A percentile compares a stretch with the other conserved stretches of the same genome.
Evolutionary conservation across 2,113 vertebrate species (phyloP).

Genomic region (Oplegnathus fasciatus): DNA sequence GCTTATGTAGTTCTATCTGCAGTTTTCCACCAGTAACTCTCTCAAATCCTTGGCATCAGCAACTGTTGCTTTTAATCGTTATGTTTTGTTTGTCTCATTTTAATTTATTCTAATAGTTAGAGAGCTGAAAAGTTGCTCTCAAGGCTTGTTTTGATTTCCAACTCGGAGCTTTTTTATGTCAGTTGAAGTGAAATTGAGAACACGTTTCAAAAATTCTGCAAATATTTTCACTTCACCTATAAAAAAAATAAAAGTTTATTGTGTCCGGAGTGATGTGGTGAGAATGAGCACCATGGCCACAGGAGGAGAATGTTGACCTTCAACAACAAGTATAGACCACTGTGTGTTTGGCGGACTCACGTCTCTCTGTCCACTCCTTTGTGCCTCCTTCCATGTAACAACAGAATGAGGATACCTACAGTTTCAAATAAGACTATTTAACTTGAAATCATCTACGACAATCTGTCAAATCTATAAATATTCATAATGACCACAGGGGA

Average conservation of each 20-base stretch:
- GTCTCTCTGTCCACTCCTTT: background rate
- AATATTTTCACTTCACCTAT: background rate
- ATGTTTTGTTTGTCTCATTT: slow-evolving; percentile 15
- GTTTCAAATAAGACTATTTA: background rate
- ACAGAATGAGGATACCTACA: background rate
- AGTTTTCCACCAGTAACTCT: background rate
- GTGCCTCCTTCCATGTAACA: background rate
- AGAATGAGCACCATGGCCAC: background rate
- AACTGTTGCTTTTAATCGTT: background rate
- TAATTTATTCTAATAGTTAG: slow-evolving; percentile 20
- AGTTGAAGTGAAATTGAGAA: background rate
- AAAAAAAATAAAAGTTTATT: slow-evolving; percentile 1
- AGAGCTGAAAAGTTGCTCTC: slow-evolving; percentile 10
- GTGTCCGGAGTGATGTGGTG: background rate
- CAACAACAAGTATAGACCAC: background rate
- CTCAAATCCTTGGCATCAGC: background rate
- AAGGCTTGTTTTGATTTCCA: background rate
- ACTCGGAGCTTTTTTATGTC: background rate
- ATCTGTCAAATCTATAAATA: slow-evolving; percentile 8
- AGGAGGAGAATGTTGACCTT: background rate
- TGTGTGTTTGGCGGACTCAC: background rate
- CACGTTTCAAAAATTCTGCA: background rate
- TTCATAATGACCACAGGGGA: background rate
- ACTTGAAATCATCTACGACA: background rate
- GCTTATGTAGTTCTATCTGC: background rate